These are phyloP conservation scores for Aphelinus atriplicis DNA, from an alignment of 1,140 invertebrate genomes.

Conservation along the genomic window DNA sequence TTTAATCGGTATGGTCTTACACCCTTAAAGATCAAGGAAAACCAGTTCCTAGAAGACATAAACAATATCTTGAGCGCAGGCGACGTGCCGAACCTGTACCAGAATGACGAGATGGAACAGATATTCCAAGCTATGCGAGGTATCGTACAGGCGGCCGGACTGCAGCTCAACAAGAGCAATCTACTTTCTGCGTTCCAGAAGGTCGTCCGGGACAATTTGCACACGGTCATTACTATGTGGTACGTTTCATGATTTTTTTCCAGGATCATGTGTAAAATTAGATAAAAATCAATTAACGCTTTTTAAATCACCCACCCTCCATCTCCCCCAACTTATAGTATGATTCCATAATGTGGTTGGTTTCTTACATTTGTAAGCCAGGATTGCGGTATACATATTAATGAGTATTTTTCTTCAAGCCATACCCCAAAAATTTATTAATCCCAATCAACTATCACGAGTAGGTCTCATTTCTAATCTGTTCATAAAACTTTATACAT, in stretches of 20 bases:
- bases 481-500: too few relatives aligned
- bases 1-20: background rate
- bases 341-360: too few relatives aligned
- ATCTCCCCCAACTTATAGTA: too few relatives aligned
- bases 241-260: conserved; percentile 45
- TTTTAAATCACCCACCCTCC: background rate
- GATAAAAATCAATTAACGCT: background rate
- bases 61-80: conserved; percentile 77
- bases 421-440: too few relatives aligned
- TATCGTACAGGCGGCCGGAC: conserved; percentile 71
- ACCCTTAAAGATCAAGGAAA: conserved; percentile 69
- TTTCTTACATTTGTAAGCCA: too few relatives aligned
- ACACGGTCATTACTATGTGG: conserved; percentile 75
- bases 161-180: conserved; percentile 78
- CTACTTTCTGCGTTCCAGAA: conserved; percentile 76
- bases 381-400: too few relatives aligned
- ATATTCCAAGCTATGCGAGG: conserved; percentile 73
- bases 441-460: too few relatives aligned
- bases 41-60: conserved; percentile 75
- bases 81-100: conserved; percentile 76
- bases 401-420: too few relatives aligned
- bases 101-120: conserved; percentile 72
- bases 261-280: background rate
- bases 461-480: too few relatives aligned
- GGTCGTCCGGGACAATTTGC: conserved; percentile 72